Evolutionary conservation across 1,140 invertebrate genomes (phyloP), one percentile per base, ranked within the genome.

Genomic region (Drosophila equinoxialis): DNA sequence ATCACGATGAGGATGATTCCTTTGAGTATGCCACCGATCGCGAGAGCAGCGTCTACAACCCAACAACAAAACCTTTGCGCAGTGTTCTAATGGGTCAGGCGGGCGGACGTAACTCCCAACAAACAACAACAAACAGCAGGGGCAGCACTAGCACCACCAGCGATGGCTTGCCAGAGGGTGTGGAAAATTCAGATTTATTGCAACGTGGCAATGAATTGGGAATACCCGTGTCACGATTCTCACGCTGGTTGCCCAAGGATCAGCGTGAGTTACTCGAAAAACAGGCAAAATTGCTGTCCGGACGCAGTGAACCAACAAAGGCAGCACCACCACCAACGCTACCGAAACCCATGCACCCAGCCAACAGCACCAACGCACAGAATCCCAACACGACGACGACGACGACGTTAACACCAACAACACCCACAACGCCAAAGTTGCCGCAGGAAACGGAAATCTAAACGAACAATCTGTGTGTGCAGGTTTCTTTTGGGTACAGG

Each of bases 21-120:
- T 91, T 91, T 42, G 90, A 91, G 23, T 91, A 91, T 74, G 90
- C 26, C 26, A 91, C 90, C n/a, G 90, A 91, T 84, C 90, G 90
- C 7, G 90, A 91, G 64, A 91, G 90, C 68, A 86, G 86, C 37
- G 90, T 91, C 13, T 91, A 91, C 41, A 91, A 91, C 76, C 86
- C 90, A 6, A 91, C 90, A 2, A 91, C 90, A 4, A 72, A 77
- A 59, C 90, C 90, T 7, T 26, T 91, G 59, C 86, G 79, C 13
- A 89, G 66, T 41, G 59, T 68, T 17, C 67, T 80, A 5, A 91
- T 91, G 89, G 80, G 71, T 8, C 77, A 75, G 55, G 89, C 89
- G 13, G 89, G 79, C 11, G 90, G 90, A 20, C 81, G 90, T 0
- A 84, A 87, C 26, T 76, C 81, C 3, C 74, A 26, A 17, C 61